phyloP scores from a whole-genome alignment of 2,113 vertebrate genomes.

The Platycercus adscitus region DNA sequence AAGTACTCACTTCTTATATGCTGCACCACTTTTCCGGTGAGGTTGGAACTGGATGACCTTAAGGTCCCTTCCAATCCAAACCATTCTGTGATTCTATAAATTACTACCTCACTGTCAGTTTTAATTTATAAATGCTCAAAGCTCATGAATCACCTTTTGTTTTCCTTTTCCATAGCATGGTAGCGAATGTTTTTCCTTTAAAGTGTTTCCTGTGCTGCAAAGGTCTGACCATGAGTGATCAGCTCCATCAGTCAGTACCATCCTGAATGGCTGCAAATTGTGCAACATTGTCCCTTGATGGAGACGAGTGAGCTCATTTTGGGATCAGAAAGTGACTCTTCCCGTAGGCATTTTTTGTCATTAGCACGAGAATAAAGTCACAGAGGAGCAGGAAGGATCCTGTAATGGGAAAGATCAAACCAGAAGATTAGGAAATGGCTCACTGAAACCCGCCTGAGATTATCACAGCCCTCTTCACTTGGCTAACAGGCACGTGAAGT shows the following conservation, averaged over 20 bases:
- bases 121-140: conserved; percentile 5
- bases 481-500: neutral
- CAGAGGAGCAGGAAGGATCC: neutral
- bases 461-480: neutral
- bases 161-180: conserved; percentile 11
- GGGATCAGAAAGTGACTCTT: neutral
- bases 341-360: conserved; percentile 22
- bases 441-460: neutral
- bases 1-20: neutral
- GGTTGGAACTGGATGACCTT: neutral
- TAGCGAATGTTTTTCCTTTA: neutral
- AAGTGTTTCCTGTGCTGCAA: neutral
- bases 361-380: conserved; percentile 25
- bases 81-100: neutral
- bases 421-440: neutral
- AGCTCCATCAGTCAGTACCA: neutral
- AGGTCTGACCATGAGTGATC: neutral
- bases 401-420: neutral
- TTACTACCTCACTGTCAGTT: neutral
- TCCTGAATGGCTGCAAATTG: neutral
- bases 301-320: neutral
- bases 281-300: conserved; percentile 17
- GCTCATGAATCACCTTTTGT: conserved; percentile 1
- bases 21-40: neutral
- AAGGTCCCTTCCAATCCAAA: neutral